Evolutionary conservation across 1,140 invertebrate species (phyloP), one percentile per base, ranked within the genome.

Genomic region (Drosophila kohkoa): DNA sequence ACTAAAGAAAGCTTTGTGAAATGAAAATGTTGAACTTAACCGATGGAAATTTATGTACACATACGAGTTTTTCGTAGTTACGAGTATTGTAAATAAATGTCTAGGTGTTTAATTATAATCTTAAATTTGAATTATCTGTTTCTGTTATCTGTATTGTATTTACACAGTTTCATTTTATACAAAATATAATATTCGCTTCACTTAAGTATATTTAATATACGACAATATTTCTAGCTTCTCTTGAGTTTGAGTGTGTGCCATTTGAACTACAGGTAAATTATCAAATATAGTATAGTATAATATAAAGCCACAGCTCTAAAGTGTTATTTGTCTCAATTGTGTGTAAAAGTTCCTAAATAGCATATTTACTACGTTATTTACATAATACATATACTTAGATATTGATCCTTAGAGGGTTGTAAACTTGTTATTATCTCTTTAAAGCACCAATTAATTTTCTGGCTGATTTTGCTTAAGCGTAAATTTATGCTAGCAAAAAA

Each of bases 301-400:
- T 67, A 81, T 81, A 86, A 87, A 89, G 83, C 83, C 83, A 87
- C 83, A 87, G 83, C 85, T 85, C 81, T 80, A 83, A 88, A 67
- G 59, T 78, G 49, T 45, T 72, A 62, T 76, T 71, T 67, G 57
- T 74, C 58, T 77, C 52, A 51, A 52, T 68, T 70, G 75, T 75
- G 85, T 87, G 83, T 88, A 88, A 88, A 88, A 80, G 68, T 83
- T 73, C 72, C 77, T 81, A 88, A 81, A 70, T 75, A 72, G 74
- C 81, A 74, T 82, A 75, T 71, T 65, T 73, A 57, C 58, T 86
- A 87, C 65, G 52, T 55, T 88, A 88, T 89, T 71, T 83, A 89
- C 82, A 87, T 69, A 55, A 87, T 68, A 43, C 46, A 45, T 86
- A 7, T 65, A 54, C 32, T 43, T 73, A 55, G 54, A 1, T 74